Evolutionary conservation across 2,113 vertebrate genomes (phyloP).

Genomic region (Echinops telfairi): DNA sequence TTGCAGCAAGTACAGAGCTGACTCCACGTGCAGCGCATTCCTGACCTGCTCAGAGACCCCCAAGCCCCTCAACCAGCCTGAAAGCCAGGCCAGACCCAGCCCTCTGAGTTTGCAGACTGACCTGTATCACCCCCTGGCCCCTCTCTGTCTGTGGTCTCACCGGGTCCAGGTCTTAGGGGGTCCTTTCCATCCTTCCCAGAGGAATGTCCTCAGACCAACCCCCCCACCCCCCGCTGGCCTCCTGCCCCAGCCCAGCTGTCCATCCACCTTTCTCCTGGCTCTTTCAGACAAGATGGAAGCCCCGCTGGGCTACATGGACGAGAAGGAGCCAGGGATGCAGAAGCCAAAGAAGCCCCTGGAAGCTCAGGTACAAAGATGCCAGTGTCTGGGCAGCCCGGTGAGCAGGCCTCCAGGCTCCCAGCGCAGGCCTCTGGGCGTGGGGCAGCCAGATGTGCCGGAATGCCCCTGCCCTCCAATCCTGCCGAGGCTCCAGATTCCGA

Average conservation of each 20-base stretch:
- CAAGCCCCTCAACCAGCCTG: background rate
- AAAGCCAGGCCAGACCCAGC: background rate
- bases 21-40: background rate
- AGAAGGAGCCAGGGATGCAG: constrained; percentile 90
- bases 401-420: background rate
- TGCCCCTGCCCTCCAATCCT: fast-evolving
- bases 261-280: background rate
- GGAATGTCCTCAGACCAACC: background rate
- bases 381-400: background rate
- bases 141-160: background rate
- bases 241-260: background rate
- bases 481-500: background rate
- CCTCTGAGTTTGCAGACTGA: fast-evolving
- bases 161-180: background rate
- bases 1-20: background rate
- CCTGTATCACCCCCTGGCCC: background rate
- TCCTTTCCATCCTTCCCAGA: background rate
- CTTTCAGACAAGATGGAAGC: constrained; percentile 91
- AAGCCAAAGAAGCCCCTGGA: constrained; percentile 88
- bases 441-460: background rate
- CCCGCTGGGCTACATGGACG: constrained; percentile 88
- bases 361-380: constrained; percentile 87
- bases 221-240: background rate
- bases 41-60: background rate
- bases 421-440: fast-evolving